Conservation (phyloP, 1,140 invertebrate genomes). For the Drosophila bocki region DNA sequence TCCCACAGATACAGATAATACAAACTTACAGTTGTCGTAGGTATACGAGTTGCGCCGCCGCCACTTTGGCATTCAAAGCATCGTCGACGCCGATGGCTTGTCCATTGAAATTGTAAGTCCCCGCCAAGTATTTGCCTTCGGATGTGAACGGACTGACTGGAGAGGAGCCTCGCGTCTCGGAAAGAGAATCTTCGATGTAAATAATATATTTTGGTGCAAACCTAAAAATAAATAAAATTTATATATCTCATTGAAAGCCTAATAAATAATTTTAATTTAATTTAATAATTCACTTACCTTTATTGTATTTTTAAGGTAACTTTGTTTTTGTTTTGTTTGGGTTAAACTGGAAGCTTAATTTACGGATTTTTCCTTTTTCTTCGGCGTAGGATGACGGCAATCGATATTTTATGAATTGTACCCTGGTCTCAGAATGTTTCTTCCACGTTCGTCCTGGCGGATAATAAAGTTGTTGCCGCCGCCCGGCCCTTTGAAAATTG, state of each 20-base stretch:
- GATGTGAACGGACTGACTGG: background rate
- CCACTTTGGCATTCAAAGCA: conserved; percentile 61
- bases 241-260: no score
- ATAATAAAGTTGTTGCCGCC: conserved; percentile 31
- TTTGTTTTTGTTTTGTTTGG: no score
- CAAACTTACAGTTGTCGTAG: conserved; percentile 49
- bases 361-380: no score
- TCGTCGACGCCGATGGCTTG: conserved; percentile 9
- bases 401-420: no score
- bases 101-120: conserved; percentile 51
- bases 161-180: conserved; percentile 14
- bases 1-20: conserved; percentile 66
- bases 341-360: no score
- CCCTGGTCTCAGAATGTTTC: no score
- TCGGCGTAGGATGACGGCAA: no score
- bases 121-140: conserved; percentile 35
- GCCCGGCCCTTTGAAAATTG: conserved; percentile 4
- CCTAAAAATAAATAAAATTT: background rate
- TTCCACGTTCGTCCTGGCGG: background rate
- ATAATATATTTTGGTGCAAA: conserved; percentile 50
- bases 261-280: no score
- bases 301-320: no score
- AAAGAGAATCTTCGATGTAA: conserved; percentile 68
- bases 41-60: conserved; percentile 21
- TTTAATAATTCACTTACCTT: no score